Evolutionary conservation across 2,888 invertebrate genomes (phyloP), one percentile per base, ranked within the genome.

Genomic region (Epirrhoe alternata): DNA sequence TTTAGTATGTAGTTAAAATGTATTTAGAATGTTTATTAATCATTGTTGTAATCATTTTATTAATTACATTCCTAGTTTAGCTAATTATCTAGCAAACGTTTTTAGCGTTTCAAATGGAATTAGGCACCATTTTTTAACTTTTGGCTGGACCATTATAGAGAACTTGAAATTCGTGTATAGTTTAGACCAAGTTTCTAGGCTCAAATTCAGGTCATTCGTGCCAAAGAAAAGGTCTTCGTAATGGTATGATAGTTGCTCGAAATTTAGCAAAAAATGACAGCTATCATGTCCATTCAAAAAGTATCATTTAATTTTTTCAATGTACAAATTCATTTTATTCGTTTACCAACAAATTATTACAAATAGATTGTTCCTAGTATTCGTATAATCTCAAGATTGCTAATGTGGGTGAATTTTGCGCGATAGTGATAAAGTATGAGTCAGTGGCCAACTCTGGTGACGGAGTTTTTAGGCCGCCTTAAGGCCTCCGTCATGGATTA

Each of bases 61-160:
- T 52, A 53, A 42, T 53, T 42, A 62, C 67, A 67, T 67, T 67
- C 63, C 62, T 17, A 62, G 47, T 49, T 65, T 61, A 47, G 42
- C 6, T 51, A 24, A 24, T 51, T 56, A 14, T 31, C 31, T 54
- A 38, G 14, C 8, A 5, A n/a, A 16, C 17, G 16, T 38, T 54
- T 54, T 38, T 16, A 47, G 14, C 14, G 14, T 45, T n/a, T 14
- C 5, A 12, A 47, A 47, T 14, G 6, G 16, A 14, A 16, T 45
- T n/a, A 7, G 38, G 2, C 7, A 12, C 12, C 38, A 42, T 42
- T 42, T 42, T 42, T 0, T 12, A 42, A 42, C 38, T 42, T 42
- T 12, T 42, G 38, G 12, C 38, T 5, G 38, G 38, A 42, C 12
- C 5, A 42, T 12, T 8, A 5, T 42, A 0, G 1, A 38, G 38